Evolutionary conservation across 2,797 vertebrate species (phyloP).

Genomic region (Karalla daura): DNA sequence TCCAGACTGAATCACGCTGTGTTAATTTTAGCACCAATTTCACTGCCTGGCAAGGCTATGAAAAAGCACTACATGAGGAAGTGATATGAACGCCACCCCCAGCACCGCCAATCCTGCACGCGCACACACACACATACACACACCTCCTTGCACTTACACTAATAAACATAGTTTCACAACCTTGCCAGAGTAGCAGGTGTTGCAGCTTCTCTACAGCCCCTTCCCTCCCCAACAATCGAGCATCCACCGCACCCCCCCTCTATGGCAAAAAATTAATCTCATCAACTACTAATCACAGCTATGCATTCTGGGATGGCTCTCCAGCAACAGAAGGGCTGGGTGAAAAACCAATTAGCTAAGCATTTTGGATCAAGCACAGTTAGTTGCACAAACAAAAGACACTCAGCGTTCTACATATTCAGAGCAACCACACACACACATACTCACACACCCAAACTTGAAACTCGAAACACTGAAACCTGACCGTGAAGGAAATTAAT

Average conservation of each 20-base stretch:
- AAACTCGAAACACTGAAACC: conserved; percentile 35
- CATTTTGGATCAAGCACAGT: conserved; percentile 77
- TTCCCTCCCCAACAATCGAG: conserved; percentile 39
- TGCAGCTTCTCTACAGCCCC: conserved; percentile 40
- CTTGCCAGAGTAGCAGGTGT: conserved; percentile 73
- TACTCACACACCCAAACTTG: conserved; percentile 11
- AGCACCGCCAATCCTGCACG: not conserved
- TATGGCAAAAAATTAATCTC: conserved; percentile 63
- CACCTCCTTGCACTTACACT: conserved; percentile 29
- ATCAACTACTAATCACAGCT: conserved; percentile 81
- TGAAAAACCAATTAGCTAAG: conserved; percentile 82
- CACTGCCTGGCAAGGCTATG: conserved; percentile 4
- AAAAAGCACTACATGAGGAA: conserved; percentile 9
- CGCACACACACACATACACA: conserved; percentile 32
- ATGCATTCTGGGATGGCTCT: conserved; percentile 79
- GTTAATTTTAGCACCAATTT: conserved; percentile 22
- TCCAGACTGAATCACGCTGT: conserved; percentile 26
- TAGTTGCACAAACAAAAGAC: conserved; percentile 75
- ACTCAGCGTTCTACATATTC: conserved; percentile 48
- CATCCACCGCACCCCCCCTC: conserved; percentile 14
- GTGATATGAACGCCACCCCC: no score
- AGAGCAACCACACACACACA: conserved; percentile 15
- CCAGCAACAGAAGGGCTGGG: conserved; percentile 73
- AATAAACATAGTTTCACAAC: conserved; percentile 42
- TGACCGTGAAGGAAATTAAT: conserved; percentile 64